Evolutionary conservation across 2,797 vertebrate genomes (phyloP), one percentile per base, ranked within the genome.

Genomic region (Trematomus bernacchii): DNA sequence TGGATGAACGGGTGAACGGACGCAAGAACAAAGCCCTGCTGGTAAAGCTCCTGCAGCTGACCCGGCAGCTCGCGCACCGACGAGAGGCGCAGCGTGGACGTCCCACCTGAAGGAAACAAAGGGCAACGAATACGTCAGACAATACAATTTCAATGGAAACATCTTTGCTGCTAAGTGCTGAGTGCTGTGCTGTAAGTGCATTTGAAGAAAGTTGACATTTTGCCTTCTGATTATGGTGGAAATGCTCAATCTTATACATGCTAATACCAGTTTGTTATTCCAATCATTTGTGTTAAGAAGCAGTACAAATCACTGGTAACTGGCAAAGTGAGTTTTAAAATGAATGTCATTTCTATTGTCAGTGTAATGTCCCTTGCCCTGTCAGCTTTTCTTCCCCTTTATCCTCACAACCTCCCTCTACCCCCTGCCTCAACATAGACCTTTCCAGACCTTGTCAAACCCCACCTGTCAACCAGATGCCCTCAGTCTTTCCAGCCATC

Each of bases 1-100:
- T 98, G 97, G 91, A 99, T 95, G 78, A 99, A 99, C 5, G 98
- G 97, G 85, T 99, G 98, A 76, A 99, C 93, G 40, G 96, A 92
- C 1, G 95, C 96, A 93, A 99, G 94, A 0, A 95, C 55, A 68
- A 97, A 99, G 66, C 97, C 98, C 91, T 98, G 96, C 94, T 98
- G 97, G 94, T 99, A 99, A 51, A 98, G 94, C 68, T 98, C 98
- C 92, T 96, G 96, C 72, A 99, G 96, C 94, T 98, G 97, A 79
- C 93, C 86, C 0, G 98, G 97, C 82, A 99, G 95, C 94, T 99
- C 96, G 40, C 91, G 90, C 84, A 99, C 95, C 2, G 97, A 99
- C 16, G 97, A 95, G 65, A 99, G 95, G 33, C 96, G 96, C 90
- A 98, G 95, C 1, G 96, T 97, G 16, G 97, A 97, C 27, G 96